These are phyloP conservation scores for Mirza zaza DNA, from an alignment of 2,113 vertebrate species.

Conservation along the genomic window DNA sequence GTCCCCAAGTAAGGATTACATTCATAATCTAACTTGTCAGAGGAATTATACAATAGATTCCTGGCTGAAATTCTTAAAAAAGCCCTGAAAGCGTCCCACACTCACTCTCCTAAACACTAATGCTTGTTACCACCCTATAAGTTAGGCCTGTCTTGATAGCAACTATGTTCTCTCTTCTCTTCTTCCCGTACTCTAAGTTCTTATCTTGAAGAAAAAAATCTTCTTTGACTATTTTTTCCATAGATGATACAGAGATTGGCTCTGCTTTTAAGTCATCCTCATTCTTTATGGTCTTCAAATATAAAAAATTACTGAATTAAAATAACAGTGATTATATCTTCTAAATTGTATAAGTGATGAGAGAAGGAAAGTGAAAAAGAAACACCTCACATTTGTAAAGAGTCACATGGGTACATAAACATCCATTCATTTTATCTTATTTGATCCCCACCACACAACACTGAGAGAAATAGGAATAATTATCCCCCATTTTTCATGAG, in stretches of 20 bases:
- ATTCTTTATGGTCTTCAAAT: neutral
- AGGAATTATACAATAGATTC: neutral
- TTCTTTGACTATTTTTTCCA: neutral
- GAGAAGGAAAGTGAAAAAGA: neutral
- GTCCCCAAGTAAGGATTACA: neutral
- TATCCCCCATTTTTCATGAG: neutral
- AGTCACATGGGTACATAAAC: neutral
- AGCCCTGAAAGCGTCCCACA: neutral
- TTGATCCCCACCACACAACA: neutral
- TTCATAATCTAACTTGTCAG: neutral
- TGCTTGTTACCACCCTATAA: neutral
- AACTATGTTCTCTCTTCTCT: neutral
- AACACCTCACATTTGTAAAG: neutral
- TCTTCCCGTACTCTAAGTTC: neutral
- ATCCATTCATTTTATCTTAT: neutral
- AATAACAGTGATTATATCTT: neutral
- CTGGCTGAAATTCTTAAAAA: neutral
- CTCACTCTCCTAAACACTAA: neutral
- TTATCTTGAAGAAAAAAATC: neutral
- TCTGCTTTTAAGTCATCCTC: neutral
- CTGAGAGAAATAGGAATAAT: neutral
- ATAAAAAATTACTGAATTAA: constrained; percentile 21
- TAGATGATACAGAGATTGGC: neutral
- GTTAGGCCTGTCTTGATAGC: too few relatives aligned
- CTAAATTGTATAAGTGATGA: neutral